Percentiles rank a stretch among this genome's conserved stretches.
Evolutionary conservation across 1,140 invertebrate species (phyloP).

Genomic region (Branchinecta lindahli): DNA sequence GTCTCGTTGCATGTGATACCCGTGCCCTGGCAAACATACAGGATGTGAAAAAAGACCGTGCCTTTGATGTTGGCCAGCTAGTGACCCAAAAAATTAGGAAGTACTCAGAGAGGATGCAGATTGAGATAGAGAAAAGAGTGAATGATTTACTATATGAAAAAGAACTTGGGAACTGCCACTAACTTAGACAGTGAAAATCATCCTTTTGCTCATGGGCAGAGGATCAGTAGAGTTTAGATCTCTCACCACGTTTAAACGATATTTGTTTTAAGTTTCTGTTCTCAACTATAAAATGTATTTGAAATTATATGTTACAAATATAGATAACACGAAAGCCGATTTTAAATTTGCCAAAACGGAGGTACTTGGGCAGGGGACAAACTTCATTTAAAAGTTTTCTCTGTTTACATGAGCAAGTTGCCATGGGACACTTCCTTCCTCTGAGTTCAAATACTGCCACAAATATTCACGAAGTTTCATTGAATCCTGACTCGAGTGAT

Average conservation of each 20-base stretch:
- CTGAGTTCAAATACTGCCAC: constrained; percentile 5
- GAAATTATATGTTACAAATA: constrained; percentile 6
- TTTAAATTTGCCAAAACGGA: neutral
- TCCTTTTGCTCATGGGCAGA: neutral
- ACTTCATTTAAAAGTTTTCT: neutral
- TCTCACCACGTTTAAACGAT: neutral
- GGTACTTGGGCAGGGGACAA: neutral
- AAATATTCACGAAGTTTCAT: constrained; percentile 8
- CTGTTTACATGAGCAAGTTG: constrained; percentile 9
- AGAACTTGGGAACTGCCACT: neutral
- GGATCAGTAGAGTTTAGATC: neutral
- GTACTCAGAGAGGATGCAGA: too few species aligned
- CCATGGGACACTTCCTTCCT: constrained; percentile 4
- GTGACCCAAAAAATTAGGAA: too few species aligned
- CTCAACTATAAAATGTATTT: neutral
- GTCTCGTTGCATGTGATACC: neutral
- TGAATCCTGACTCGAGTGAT: neutral
- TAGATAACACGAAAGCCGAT: neutral
- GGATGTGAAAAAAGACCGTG: neutral
- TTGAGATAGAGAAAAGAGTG: constrained; percentile 8
- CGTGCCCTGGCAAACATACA: neutral
- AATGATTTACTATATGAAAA: constrained; percentile 2
- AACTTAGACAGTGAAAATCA: neutral
- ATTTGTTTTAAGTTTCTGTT: neutral
- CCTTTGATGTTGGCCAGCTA: neutral